These are phyloP conservation scores for Acheta domesticus DNA, from an alignment of 2,888 invertebrate species.

Conservation along the genomic window DNA sequence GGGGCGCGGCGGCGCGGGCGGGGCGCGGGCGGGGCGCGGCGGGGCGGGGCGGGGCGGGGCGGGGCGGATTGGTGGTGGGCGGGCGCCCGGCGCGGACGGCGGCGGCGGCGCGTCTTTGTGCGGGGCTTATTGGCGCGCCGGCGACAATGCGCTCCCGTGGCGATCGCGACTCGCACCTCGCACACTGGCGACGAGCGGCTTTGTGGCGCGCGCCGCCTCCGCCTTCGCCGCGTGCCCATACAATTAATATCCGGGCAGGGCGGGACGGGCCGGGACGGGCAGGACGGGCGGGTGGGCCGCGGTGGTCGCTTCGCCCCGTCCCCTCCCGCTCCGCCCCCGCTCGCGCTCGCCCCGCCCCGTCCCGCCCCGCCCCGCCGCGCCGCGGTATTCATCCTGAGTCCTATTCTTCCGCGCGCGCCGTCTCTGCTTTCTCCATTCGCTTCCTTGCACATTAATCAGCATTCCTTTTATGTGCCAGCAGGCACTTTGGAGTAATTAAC, in stretches of 20 bases:
- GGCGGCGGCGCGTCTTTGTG: too few species aligned
- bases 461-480: constrained; percentile 30
- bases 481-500: constrained; percentile 36
- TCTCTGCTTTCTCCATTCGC: neutral
- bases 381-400: neutral
- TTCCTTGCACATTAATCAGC: constrained; percentile 33
- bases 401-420: constrained; percentile 22
- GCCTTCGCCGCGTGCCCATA: constrained; percentile 20
- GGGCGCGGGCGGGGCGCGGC: too few species aligned
- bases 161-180: neutral
- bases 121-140: neutral
- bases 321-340: neutral
- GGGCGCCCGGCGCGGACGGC: too few species aligned
- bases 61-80: too few species aligned
- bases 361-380: too few species aligned
- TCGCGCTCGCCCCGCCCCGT: too few species aligned
- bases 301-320: neutral
- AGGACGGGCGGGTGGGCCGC: neutral
- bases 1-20: too few species aligned
- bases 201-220: neutral
- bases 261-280: neutral
- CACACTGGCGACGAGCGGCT: neutral
- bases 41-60: too few species aligned
- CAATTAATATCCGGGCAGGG: constrained; percentile 23
- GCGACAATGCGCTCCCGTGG: constrained; percentile 6